Conservation (phyloP, 1,140 invertebrate genomes). For the Dryas iulia region DNA sequence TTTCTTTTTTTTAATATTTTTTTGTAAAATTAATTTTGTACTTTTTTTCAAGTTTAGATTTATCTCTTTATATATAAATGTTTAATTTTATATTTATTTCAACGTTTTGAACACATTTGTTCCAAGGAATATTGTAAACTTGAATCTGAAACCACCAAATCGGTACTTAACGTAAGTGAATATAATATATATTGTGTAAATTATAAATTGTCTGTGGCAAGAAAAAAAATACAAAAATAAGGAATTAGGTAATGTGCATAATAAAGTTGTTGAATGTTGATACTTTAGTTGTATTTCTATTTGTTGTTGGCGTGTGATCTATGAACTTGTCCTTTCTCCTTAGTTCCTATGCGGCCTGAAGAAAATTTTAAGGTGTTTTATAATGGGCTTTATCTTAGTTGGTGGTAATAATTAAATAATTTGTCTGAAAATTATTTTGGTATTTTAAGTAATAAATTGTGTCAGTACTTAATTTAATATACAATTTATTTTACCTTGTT, state of each 20-base stretch:
- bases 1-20: not conserved
- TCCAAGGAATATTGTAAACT: not conserved
- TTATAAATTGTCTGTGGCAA: slow-evolving; percentile 38
- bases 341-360: not conserved
- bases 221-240: slow-evolving; percentile 37
- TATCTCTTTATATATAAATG: not conserved
- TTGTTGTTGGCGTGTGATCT: not conserved
- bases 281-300: slow-evolving; percentile 20
- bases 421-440: too few relatives aligned
- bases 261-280: slow-evolving; percentile 41
- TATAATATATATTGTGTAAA: not conserved
- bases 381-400: not conserved
- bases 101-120: not conserved
- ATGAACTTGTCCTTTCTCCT: not conserved
- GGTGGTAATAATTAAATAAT: not conserved
- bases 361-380: not conserved
- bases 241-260: slow-evolving; percentile 49
- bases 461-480: too few relatives aligned
- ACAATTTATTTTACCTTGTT: too few relatives aligned
- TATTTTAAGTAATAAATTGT: not conserved
- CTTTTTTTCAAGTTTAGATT: not conserved
- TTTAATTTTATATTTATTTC: not conserved
- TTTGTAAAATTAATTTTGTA: slow-evolving; percentile 7
- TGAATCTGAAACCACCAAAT: not conserved
- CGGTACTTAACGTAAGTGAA: slow-evolving; percentile 45